Base-by-base conservation (phyloP, 2,113 vertebrate species). In the Notechis scutatus region DNA sequence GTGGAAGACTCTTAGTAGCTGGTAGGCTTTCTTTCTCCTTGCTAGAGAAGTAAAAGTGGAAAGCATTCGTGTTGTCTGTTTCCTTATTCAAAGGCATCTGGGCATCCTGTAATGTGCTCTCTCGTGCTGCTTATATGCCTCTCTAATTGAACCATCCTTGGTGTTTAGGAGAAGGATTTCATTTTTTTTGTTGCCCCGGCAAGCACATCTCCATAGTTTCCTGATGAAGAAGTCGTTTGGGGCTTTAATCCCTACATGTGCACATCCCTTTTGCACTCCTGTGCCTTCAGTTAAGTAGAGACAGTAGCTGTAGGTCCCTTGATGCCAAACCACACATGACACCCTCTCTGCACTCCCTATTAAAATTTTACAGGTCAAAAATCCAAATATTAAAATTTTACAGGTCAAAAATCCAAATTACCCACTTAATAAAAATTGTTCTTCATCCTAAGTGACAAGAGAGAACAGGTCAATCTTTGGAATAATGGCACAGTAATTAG, bases 341-440 rank as follows among this genome's bases (percentile, higher is more conserved):
- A 98, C 98, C 97, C 97, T 97, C 97, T 98, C 98, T 98, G 98
- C 96, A 98, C 97, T 98, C 97, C 98, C 97, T 98, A 99, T 99
- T 99, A 98, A 99, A 99, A 99, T 99, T 99, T 99, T 98, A 99
- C 99, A 99, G 99, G 99, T 99, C 99, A 99, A 98, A 99, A 99
- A 99, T 98, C 98, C 98, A 99, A 99, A 99, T 93, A 99, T 99
- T 99, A 98, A 99, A 99, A 99, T 99, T 99, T 99, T 98, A 99
- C 99, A 99, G 99, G 99, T 99, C 99, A 99, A 98, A 99, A 99
- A 99, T 98, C 98, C 98, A 99, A 99, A 99, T 93, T 93, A 98
- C 98, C 98, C 98, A 98, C 98, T 99, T 99, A 98, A 98, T 98
- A 98, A 98, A 98, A 99, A 98, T 98, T 98, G 97, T 98, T 98